phyloP scores from a whole-genome alignment of 2,888 invertebrate species.

The Toxonevra muliebris region DNA sequence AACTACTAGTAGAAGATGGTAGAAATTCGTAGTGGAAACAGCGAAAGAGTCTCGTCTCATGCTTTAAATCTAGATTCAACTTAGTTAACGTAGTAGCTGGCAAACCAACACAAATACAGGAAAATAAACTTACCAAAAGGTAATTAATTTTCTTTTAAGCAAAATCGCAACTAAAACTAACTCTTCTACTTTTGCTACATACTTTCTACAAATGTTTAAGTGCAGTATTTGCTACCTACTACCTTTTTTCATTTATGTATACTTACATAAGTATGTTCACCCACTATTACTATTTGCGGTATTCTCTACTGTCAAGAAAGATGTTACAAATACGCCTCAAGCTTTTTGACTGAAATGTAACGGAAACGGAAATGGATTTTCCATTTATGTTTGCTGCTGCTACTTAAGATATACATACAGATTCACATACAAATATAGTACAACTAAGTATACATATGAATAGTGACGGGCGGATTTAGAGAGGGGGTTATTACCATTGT shows the following conservation, averaged over 20 bases:
- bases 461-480: no score
- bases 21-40: no score
- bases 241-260: no score
- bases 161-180: background rate
- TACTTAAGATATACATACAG: background rate
- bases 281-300: background rate
- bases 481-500: no score
- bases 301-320: background rate
- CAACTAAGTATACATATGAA: no score
- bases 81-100: background rate
- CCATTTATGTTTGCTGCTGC: background rate
- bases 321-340: background rate
- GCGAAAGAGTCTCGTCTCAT: no score
- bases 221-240: no score
- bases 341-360: slow-evolving; percentile 1
- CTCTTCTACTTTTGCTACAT: background rate
- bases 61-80: background rate
- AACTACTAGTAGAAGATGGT: no score
- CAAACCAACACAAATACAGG: background rate
- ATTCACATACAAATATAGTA: no score
- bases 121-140: background rate
- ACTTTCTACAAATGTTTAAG: no score
- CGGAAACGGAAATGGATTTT: slow-evolving; percentile 3
- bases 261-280: background rate
- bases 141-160: slow-evolving; percentile 22